Base-by-base conservation (phyloP, 2,888 invertebrate genomes). In the Philopedon plagiatum region DNA sequence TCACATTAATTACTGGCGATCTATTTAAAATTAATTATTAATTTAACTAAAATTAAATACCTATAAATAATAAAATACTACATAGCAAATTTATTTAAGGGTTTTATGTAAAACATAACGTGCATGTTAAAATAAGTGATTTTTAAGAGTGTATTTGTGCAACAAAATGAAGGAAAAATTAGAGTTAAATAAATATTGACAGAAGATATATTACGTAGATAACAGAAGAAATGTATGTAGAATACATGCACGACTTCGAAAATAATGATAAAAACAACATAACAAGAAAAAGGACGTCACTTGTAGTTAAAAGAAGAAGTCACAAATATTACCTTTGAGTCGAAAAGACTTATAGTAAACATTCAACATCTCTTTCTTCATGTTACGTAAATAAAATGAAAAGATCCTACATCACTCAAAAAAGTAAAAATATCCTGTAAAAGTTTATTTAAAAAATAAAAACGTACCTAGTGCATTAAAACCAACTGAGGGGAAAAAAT, bases 281-380 rank as follows among this genome's bases (percentile, higher is more conserved):
- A 57, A 57, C 26, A 66, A 57, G 19, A 32, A 65, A 32, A 54
- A 54, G 21, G 39, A 56, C 19, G 54, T 26, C 46, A 49, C 49
- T 63, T 46, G 13, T 21, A 49, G 58, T 60, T 13, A 32, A 68
- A 68, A 60, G 13, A 21, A 21, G 46, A 57, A 57, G 8, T n/a
- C 58, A 54, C 15, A 29, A 9, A 54, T 8, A 29, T 54, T 54
- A 54, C 51, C 51, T 54, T 54, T 15, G 9, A 54, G 18, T 54
- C 9, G 29, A 54, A 54, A 54, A 26, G 7, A 8, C 19, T 26
- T 15, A 15, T 23, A 23, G 26, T 5, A 19, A 26, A 41, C 7
- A 41, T 18, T 15, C 18, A 15, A 41, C 5, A 49, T 49, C 18
- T 32, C 15, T 54, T 29, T 54, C 54, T 39, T 41, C 37, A 46